A percentile compares a stretch with the other conserved stretches of the same genome.
phyloP scores from a whole-genome alignment of 1,140 invertebrate genomes.

The Globodera rostochiensis region DNA sequence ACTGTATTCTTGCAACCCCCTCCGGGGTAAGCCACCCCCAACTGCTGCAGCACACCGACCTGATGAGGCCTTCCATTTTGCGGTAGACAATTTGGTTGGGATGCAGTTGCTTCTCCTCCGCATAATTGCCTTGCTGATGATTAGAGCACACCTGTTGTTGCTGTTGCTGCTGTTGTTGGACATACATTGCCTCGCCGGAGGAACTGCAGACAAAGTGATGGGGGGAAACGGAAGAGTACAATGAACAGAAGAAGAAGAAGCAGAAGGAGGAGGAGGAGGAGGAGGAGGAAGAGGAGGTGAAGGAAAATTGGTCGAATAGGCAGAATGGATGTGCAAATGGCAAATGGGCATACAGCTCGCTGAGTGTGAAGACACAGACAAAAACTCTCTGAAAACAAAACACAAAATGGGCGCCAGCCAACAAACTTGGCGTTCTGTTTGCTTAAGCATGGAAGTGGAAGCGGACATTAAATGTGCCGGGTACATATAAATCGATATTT shows the following conservation, averaged over 20 bases:
- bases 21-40: not conserved
- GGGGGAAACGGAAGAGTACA: not conserved
- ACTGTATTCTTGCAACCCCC: too few relatives aligned
- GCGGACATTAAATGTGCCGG: too few relatives aligned
- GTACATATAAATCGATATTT: too few relatives aligned
- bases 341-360: not conserved
- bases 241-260: too few relatives aligned
- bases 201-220: not conserved
- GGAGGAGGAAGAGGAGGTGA: not conserved
- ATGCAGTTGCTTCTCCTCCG: conserved; percentile 57
- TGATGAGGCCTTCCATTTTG: conserved; percentile 90
- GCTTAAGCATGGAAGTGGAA: too few relatives aligned
- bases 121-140: conserved; percentile 28
- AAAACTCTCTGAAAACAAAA: too few relatives aligned
- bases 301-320: not conserved
- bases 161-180: not conserved
- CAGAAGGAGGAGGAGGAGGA: not conserved
- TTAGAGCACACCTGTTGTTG: too few relatives aligned
- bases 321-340: conserved; percentile 8
- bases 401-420: too few relatives aligned
- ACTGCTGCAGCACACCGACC: conserved; percentile 64
- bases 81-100: conserved; percentile 62
- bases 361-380: too few relatives aligned
- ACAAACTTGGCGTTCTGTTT: too few relatives aligned
- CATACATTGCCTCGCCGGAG: not conserved